Percentiles rank a stretch among this genome's conserved stretches.
These are phyloP conservation scores for Halcyon chelicuti DNA, from an alignment of 2,797 vertebrate species.

Conservation along the genomic window DNA sequence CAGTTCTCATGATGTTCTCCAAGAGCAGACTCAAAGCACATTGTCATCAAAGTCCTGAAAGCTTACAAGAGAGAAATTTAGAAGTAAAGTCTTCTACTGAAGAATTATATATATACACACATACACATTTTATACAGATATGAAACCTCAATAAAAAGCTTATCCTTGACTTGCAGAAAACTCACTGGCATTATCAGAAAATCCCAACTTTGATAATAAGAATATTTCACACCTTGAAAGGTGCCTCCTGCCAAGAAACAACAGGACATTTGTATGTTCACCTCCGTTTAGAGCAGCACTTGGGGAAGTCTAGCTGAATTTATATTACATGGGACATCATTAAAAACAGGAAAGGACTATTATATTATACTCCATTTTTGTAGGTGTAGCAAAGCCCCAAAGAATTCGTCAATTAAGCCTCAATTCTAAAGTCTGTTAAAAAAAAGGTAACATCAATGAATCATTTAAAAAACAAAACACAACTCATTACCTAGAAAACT, in stretches of 20 bases:
- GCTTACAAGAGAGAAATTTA: neutral
- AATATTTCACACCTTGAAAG: neutral
- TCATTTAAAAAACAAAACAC: neutral
- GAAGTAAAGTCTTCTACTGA: neutral
- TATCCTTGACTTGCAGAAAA: neutral
- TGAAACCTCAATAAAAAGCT: neutral
- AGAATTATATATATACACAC: neutral
- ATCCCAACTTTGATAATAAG: neutral
- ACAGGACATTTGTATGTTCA: neutral
- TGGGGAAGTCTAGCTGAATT: neutral
- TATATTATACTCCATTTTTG: neutral
- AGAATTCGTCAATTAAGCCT: neutral
- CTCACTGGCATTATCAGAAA: neutral
- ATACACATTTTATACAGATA: too few species aligned
- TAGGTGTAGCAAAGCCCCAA: rapidly evolving
- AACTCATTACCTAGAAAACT: neutral
- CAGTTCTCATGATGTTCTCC: neutral
- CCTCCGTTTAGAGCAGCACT: neutral
- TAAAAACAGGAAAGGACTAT: neutral
- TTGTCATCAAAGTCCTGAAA: neutral
- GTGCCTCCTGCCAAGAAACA: neutral
- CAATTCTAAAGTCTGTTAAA: neutral
- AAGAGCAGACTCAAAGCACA: neutral
- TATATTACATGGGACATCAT: neutral
- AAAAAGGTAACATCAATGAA: neutral